Evolutionary conservation across 2,113 vertebrate species (phyloP).

Genomic region (Oxygymnocypris stewartii): DNA sequence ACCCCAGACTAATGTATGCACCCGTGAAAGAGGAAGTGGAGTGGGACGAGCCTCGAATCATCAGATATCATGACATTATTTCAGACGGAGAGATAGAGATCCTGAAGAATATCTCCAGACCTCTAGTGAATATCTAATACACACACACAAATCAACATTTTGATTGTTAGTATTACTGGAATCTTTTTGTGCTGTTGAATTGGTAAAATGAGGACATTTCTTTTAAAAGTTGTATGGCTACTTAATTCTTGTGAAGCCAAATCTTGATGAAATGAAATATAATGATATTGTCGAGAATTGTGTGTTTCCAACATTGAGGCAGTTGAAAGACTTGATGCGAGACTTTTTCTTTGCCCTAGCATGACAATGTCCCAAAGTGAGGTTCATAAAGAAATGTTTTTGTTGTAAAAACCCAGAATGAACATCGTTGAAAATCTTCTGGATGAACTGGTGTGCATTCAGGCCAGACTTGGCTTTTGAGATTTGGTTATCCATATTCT

Average conservation of each 20-base stretch:
- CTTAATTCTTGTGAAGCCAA: neutral
- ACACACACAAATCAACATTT: neutral
- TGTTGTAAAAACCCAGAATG: too few species aligned
- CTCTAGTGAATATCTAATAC: constrained; percentile 21
- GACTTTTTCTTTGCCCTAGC: too few species aligned
- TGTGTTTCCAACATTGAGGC: neutral
- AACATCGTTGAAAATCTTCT: too few species aligned
- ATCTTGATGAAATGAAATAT: neutral
- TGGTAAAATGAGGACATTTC: neutral
- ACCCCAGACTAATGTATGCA: constrained; percentile 48
- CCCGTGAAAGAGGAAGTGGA: constrained; percentile 54
- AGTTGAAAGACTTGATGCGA: too few species aligned
- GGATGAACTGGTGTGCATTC: too few species aligned
- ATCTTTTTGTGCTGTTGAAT: neutral
- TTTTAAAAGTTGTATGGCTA: neutral
- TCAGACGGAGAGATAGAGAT: constrained; percentile 47
- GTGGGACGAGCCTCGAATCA: constrained; percentile 51
- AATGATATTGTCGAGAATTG: neutral
- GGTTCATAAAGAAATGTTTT: too few species aligned
- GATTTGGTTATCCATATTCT: too few species aligned
- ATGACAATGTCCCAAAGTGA: too few species aligned
- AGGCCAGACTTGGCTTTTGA: too few species aligned
- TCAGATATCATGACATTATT: constrained; percentile 50
- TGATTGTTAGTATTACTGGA: neutral
- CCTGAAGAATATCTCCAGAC: constrained; percentile 46